Evolutionary conservation across 2,888 invertebrate genomes (phyloP), one percentile per base, ranked within the genome.

Genomic region (Macaria notata): DNA sequence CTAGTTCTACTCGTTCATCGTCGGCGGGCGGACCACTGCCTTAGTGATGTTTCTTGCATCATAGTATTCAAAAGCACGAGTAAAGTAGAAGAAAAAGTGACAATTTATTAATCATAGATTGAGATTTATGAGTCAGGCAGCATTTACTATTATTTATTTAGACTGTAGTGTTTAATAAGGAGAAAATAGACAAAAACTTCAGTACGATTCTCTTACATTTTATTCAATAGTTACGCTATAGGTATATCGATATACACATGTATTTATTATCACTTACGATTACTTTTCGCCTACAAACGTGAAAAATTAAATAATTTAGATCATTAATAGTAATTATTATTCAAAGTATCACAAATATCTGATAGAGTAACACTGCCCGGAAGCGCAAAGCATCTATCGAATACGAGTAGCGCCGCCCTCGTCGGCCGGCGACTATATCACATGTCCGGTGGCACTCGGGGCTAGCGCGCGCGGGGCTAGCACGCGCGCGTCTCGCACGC

Each of bases 241-340:
- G 33, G 83, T 80, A 86, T 76, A 79, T 84, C 81, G 77, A 84
- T 78, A 77, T 86, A 86, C 41, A 84, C 78, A 79, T 50, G 36
- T 82, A 83, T 72, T 74, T 75, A 74, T 76, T 78, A 82, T 83
- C 79, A 78, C 84, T 86, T 88, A 87, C 61, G 61, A 72, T 73
- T 82, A 84, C 82, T 69, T 74, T 83, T 78, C 76, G 81, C 83
- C 88, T 88, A 88, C 85, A 87, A 88, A 88, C 83, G 88, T 90
- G 89, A 89, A 91, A 90, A 89, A 89, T 88, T 88, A 88, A 89
- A 91, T 91, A 91, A 91, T 89, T 90, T 91, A 90, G 86, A 86
- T 88, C 76, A 83, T 86, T 88, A 86, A 84, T 82, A 84, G 82
- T 88, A 88, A 81, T 86, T 83, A 87, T 87, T 88, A 88, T 88